These are phyloP conservation scores for Teleiodes luculella DNA, from an alignment of 2,888 invertebrate genomes.

Conservation along the genomic window DNA sequence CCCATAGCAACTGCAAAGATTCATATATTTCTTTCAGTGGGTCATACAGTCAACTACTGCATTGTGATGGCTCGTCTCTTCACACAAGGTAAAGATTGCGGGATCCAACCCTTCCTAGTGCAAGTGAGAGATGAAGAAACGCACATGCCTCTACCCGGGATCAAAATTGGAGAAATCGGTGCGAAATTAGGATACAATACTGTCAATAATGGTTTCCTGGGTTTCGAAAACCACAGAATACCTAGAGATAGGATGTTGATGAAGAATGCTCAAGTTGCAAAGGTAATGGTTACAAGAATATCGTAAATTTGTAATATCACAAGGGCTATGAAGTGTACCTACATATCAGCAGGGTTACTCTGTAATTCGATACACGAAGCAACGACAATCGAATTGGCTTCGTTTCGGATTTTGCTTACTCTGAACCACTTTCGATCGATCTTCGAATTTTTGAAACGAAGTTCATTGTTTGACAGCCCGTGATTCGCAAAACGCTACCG, in stretches of 20 bases:
- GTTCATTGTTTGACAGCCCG: no score
- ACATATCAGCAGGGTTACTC: no score
- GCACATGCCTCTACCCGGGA: conserved; percentile 90
- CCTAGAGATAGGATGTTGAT: conserved; percentile 93
- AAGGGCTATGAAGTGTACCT: no score
- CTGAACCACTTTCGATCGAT: no score
- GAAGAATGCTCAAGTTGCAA: conserved; percentile 91
- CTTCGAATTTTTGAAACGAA: no score
- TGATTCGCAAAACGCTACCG: no score
- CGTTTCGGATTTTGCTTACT: no score
- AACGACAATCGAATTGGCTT: no score
- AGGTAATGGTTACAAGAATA: no score
- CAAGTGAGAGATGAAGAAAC: conserved; percentile 93
- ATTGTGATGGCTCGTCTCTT: conserved; percentile 95
- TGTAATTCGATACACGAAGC: no score
- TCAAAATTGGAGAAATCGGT: conserved; percentile 96
- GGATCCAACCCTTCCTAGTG: conserved; percentile 94
- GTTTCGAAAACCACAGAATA: conserved; percentile 90
- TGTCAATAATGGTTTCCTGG: conserved; percentile 95
- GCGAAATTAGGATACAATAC: conserved; percentile 93
- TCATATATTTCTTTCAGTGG: conserved; percentile 88
- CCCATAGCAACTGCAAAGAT: no score
- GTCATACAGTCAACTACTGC: conserved; percentile 93
- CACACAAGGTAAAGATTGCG: conserved; percentile 87
- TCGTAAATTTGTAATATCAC: no score